Base-by-base conservation (phyloP, 2,888 invertebrate genomes). In the Torymus auratus region DNA sequence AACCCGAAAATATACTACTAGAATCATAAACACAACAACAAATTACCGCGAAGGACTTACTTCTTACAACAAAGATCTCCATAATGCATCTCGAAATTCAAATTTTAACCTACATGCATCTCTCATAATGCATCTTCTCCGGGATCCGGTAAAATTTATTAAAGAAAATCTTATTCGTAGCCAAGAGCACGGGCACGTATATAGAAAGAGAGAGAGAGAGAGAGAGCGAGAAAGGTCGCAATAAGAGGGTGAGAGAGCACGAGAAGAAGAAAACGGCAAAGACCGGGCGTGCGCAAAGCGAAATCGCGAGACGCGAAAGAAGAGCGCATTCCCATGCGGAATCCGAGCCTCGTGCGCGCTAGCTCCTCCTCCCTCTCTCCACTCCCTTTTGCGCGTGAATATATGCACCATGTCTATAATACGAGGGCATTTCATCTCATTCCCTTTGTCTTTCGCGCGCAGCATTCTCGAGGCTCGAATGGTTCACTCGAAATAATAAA, bases 331-430 rank as follows among this genome's bases (percentile, higher is more conserved):
- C 80, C 83, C 83, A 77, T 82, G 79, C 65, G 82, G 72, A 82
- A 82, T 82, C 76, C 68, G 83, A 81, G 82, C 82, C 82, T 76
- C 81, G 84, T 80, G 81, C 80, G 58, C 70, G 68, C 72, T 69
- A 73, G 53, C 62, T 78, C n/a, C 68, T 78, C n/a, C 68, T 53
- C 55, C 17, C 60, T 68, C 74, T 10, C 64, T 77, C 78, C 80
- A 70, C 81, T 41, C 41, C 41, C 78, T 78, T 56, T 50, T 69
- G 67, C 71, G 56, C 65, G 78, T 65, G 61, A 69, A 71, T 78
- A 64, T n/a, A 15, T 41, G 14, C 64, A 20, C 58, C 23, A 10
- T 41, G 17, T 10, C 23, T 69, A 20, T 69, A 20, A 50, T 28
- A 28, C 13, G 17, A 23, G 13, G 71, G 15, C 41, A 61, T 50